Evolutionary conservation across 1,140 invertebrate species (phyloP), one percentile per base, ranked within the genome.

Genomic region (Polypedilum vanderplanki): DNA sequence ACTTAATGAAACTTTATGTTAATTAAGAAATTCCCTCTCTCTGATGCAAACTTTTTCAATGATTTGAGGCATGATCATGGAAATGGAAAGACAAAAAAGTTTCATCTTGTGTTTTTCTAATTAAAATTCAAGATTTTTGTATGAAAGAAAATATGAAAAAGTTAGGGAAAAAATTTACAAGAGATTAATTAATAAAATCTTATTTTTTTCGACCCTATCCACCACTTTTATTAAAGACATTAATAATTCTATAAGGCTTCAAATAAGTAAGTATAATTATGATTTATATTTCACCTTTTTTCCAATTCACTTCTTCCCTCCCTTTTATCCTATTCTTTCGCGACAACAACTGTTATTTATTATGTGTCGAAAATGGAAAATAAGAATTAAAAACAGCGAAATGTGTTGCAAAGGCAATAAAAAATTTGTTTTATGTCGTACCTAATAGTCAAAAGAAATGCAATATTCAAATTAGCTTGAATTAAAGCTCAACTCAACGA

Each of bases 381-480:
- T 3, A 3, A 57, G 10, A 57, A 15, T 15, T 15, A 57, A 8
- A 17, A 57, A n/a, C n/a, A n/a, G 9, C 9, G 18, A 70, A 22
- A 70, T 20, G 20, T 20, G 20, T 70, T 70, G 65, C 65, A 20
- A 70, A 70, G n/a, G 65, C 65, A 70, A 70, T 70, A 70, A 70
- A 70, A 17, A 70, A 70, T 70, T 70, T 70, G 17, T 70, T 70
- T 70, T 70, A 57, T 57, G 46, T 57, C 46, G 46, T n/a, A 15
- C n/a, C 15, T 70, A 20, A 70, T 70, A 18, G 17, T 22, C 17
- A 22, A 18, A 22, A 70, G 65, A 70, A 70, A 70, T 70, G 65
- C 65, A 70, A 70, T 70, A 70, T 70, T 70, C 65, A 70, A 70
- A 70, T 70, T 70, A 70, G 20, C 20, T 70, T 70, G 65, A 70